phyloP scores from a whole-genome alignment of 2,113 vertebrate species.

The Campylorhamphus procurvoides region DNA sequence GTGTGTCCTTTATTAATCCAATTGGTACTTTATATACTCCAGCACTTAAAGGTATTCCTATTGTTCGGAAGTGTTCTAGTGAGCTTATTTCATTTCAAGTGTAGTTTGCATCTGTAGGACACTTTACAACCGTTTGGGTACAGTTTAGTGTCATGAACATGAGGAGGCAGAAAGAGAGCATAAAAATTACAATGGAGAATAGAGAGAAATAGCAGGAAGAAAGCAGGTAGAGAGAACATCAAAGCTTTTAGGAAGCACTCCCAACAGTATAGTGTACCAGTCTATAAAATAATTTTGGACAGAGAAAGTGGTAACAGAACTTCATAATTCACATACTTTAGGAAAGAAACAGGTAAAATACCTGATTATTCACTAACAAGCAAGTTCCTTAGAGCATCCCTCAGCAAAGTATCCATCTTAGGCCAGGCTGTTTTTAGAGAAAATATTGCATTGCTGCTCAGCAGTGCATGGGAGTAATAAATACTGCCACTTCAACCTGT shows the following conservation, averaged over 20 bases:
- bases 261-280: neutral
- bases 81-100: neutral
- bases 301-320: neutral
- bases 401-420: neutral
- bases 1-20: slow-evolving; percentile 91
- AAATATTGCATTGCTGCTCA: neutral
- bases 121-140: neutral
- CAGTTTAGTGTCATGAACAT: neutral
- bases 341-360: neutral
- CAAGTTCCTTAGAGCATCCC: neutral
- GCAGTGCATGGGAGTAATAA: neutral
- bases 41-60: slow-evolving; percentile 90
- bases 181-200: neutral
- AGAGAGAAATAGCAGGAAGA: neutral
- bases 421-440: neutral
- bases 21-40: slow-evolving; percentile 86
- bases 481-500: neutral
- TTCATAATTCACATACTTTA: neutral
- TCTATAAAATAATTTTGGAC: neutral
- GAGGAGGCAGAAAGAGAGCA: neutral
- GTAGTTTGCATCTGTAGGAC: neutral
- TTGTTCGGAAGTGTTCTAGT: neutral
- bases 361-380: neutral
- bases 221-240: neutral
- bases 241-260: neutral